A percentile compares a stretch with the other conserved stretches of the same genome.
Evolutionary conservation across 2,888 invertebrate genomes (phyloP).

Genomic region (Standfussiana lucernea): DNA sequence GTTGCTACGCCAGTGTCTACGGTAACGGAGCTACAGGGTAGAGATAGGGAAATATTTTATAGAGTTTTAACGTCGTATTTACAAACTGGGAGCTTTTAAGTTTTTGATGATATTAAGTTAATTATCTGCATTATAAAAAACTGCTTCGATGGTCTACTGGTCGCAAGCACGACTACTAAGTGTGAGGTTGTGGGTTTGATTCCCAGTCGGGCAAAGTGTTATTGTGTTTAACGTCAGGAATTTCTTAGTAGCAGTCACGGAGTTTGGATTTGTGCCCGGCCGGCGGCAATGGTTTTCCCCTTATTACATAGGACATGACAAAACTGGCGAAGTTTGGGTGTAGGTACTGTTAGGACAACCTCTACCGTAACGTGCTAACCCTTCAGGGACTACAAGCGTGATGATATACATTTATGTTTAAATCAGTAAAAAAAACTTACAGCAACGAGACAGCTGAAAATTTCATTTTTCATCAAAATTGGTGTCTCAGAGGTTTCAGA

Average conservation of each 20-base stretch:
- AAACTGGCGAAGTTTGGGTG: not conserved
- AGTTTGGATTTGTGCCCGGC: too few relatives aligned
- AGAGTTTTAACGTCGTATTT: not conserved
- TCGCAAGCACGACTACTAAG: too few relatives aligned
- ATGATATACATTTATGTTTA: not conserved
- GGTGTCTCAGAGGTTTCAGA: not conserved
- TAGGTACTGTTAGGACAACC: not conserved
- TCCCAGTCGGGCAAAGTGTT: too few relatives aligned
- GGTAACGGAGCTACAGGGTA: not conserved
- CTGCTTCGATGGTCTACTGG: too few relatives aligned
- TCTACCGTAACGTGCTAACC: not conserved
- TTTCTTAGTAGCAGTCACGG: not conserved
- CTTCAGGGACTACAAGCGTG: not conserved
- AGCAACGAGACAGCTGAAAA: not conserved
- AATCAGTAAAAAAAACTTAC: not conserved
- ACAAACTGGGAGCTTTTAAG: not conserved
- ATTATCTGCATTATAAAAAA: too few relatives aligned
- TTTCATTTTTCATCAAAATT: constrained; percentile 22
- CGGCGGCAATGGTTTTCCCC: not conserved
- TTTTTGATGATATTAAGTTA: not conserved
- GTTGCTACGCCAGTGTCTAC: constrained; percentile 37
- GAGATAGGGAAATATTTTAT: not conserved
- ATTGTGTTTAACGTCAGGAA: not conserved
- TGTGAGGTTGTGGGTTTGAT: too few relatives aligned
- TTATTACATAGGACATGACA: not conserved